Base-by-base conservation (phyloP, 2,113 vertebrate species). In the Xiphias gladius region DNA sequence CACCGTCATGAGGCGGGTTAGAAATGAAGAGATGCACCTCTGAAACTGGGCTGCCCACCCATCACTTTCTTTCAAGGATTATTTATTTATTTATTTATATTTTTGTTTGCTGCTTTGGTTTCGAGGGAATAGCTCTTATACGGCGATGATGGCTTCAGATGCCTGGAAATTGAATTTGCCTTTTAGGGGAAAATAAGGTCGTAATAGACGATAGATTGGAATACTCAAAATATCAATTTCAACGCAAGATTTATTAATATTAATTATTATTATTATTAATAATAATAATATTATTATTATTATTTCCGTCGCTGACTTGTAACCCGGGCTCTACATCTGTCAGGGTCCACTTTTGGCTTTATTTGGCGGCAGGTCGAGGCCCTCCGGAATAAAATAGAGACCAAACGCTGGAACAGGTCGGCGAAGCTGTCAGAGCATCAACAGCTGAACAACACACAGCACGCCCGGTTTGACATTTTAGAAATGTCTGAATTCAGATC, bases 301-400 rank as follows among this genome's bases (percentile, higher is more conserved):
- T 68, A 4, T 30, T 10, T 46, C 1, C 5, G 26, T 54, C 12
- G 48, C 1, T 72, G 14, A 52, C 19, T 20, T 32, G 24, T 13
- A 10, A 39, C 8, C 6, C 9, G 8, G 5, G 37, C 9, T 10
- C 2, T 9, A 39, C 8, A 10, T 41, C 14, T 16, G 37, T 20
- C 48, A 50, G 11, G 3, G 30, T 52, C 22, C 7, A 4, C 26
- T 3, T 41, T 19, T 35, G 6, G 16, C 30, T 37, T 52, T 70
- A 72, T 71, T 52, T 50, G 17, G 67, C 50, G 30, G 32, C 46
- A 1, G n/a, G 28, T 76, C 20, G 14, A 39, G 26, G 13, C 7
- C 63, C 69, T 71, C 5, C 71, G 17, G 32, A 79, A 48, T 35
- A 57, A 77, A 85, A 83, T 5, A 66, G 1, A n/a, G 55, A 28